Base-by-base conservation (phyloP, 1,140 invertebrate species). In the Temnothorax longispinosus region DNA sequence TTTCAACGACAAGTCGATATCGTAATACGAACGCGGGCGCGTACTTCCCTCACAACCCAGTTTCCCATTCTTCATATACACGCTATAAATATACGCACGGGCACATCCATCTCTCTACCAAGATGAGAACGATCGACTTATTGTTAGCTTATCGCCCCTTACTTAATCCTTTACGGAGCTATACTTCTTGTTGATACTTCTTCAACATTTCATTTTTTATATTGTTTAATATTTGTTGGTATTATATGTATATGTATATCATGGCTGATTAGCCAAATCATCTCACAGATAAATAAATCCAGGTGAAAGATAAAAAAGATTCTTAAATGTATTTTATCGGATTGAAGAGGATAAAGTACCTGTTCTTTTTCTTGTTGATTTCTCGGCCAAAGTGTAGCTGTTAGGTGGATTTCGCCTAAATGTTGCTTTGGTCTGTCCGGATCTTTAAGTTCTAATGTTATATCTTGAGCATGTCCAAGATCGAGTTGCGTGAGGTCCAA, bases 311-410 rank as follows among this genome's bases (percentile, higher is more conserved):
- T 60, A 18, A 50, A 50, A 52, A 11, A 7, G 60, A 72, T 65
- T 8, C 5, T 47, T 69, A 27, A 64, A 38, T 44, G 35, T 50
- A 56, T n/a, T 10, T 15, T 4, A 5, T 6, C 0, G 0, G 21
- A 47, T 44, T n/a, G 0, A 10, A 27, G 0, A 44, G 15, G 5
- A 47, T 47, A 2, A 54, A 50, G 8, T 95, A 99, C 98, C 96
- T 98, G 97, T 93, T 99, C 98, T 95, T 99, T 99, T 93, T 99
- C 99, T 94, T 99, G 98, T 94, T 98, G 98, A 75, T 98, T 98
- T 92, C 97, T 97, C 3, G 99, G 98, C 95, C 97, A 97, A 5
- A 99, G 96, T 0, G 98, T 98, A 32, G 97, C 96, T 58, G 97
- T 97, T 50, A 99, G 92, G 60, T 96, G 96, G 62, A 99, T 97